Evolutionary conservation across 2,797 vertebrate genomes (phyloP).

Genomic region (Distichodus sexfasciatus): DNA sequence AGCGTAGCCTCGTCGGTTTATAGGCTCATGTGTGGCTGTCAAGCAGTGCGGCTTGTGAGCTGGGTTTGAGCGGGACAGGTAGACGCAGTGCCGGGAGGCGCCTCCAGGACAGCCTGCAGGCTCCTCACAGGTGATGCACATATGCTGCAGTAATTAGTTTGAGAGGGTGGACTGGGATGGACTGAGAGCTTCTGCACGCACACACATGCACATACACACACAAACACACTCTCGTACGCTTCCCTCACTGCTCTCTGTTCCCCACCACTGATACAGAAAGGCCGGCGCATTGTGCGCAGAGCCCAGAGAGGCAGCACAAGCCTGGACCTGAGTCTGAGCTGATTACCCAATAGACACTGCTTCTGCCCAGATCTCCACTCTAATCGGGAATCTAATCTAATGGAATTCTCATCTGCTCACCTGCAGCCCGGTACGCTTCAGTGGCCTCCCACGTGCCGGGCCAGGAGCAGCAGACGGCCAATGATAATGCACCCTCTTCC

Average conservation of each 20-base stretch:
- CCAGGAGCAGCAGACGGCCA: neutral
- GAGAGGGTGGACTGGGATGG: constrained; percentile 43
- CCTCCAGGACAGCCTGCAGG: constrained; percentile 51
- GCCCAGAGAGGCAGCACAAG: neutral
- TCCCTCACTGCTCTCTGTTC: constrained; percentile 35
- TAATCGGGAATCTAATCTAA: constrained; percentile 45
- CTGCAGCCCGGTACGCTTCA: constrained; percentile 12
- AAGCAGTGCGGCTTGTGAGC: constrained; percentile 29
- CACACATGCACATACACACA: neutral
- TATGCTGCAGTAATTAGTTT: constrained; percentile 71
- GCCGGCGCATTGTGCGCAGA: neutral
- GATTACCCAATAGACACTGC: constrained; percentile 21
- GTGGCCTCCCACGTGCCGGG: neutral
- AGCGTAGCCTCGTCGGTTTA: constrained; percentile 18
- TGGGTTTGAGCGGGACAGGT: constrained; percentile 39
- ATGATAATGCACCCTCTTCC: too few species aligned
- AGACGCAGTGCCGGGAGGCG: constrained; percentile 34
- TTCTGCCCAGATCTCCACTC: constrained; percentile 12
- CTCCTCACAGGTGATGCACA: constrained; percentile 57
- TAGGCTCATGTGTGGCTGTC: constrained; percentile 32
- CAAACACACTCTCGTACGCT: constrained; percentile 15
- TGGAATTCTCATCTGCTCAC: constrained; percentile 30
- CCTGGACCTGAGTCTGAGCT: constrained; percentile 9
- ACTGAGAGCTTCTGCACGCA: neutral
- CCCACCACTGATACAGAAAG: constrained; percentile 13